These are phyloP conservation scores for Melanogrammus aeglefinus DNA, from an alignment of 2,797 vertebrate species.

Conservation along the genomic window DNA sequence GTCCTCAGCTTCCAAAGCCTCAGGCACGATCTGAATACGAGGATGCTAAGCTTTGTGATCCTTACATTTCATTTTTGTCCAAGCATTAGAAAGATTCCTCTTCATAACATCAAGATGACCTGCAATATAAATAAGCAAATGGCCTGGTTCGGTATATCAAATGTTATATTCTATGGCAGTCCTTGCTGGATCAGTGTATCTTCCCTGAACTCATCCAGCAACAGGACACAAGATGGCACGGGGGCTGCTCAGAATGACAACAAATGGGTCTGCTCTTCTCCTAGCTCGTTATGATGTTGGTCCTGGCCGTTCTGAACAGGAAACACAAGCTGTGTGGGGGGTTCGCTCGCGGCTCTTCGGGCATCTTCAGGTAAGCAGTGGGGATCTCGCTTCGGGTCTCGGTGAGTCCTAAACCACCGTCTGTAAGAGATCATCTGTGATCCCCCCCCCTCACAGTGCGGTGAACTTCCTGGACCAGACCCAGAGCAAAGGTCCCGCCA, in stretches of 20 bases:
- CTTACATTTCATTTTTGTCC: constrained; percentile 9
- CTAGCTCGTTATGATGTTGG: constrained; percentile 75
- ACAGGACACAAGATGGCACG: constrained; percentile 17
- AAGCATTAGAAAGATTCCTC: neutral
- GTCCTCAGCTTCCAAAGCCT: neutral
- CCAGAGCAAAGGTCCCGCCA: constrained; percentile 72
- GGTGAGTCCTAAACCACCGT: neutral
- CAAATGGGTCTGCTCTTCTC: constrained; percentile 6
- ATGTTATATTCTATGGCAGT: neutral
- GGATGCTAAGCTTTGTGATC: constrained; percentile 11
- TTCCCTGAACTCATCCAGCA: constrained; percentile 18
- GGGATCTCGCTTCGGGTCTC: neutral
- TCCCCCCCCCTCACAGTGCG: constrained; percentile 70
- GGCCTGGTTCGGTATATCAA: neutral
- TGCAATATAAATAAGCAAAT: neutral
- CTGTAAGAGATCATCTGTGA: neutral
- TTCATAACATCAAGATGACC: neutral
- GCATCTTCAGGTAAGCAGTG: constrained; percentile 82
- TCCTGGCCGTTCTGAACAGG: constrained; percentile 78
- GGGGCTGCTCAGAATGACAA: constrained; percentile 11
- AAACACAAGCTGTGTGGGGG: constrained; percentile 68
- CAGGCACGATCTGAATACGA: constrained; percentile 6
- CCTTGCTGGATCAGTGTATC: neutral
- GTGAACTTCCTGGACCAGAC: constrained; percentile 83
- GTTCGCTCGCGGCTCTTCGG: constrained; percentile 70